These are phyloP conservation scores for Thecophora atra DNA, from an alignment of 2,888 invertebrate species.

Conservation along the genomic window DNA sequence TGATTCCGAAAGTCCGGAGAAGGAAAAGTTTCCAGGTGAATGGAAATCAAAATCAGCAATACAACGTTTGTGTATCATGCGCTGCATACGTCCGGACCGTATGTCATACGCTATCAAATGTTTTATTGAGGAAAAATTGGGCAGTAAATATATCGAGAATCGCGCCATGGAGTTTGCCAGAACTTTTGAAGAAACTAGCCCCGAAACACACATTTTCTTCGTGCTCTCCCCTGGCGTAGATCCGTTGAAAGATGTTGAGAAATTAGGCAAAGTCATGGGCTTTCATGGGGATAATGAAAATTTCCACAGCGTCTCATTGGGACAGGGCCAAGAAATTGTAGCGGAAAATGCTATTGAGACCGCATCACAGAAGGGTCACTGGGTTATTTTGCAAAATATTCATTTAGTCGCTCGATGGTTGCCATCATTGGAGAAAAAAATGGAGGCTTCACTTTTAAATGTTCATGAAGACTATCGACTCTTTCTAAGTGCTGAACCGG, in stretches of 20 bases:
- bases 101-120: slow-evolving; percentile 87
- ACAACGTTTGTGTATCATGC: slow-evolving; percentile 90
- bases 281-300: slow-evolving; percentile 82
- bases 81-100: slow-evolving; percentile 89
- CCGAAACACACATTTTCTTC: slow-evolving; percentile 90
- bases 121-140: slow-evolving; percentile 90
- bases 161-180: slow-evolving; percentile 83
- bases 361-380: slow-evolving; percentile 81
- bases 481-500: slow-evolving; percentile 90
- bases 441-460: slow-evolving; percentile 80
- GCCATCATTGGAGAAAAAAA: slow-evolving; percentile 86
- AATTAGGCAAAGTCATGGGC: slow-evolving; percentile 81
- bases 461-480: slow-evolving; percentile 75
- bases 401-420: slow-evolving; percentile 93
- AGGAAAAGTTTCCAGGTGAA: slow-evolving; percentile 93
- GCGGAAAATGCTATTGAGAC: slow-evolving; percentile 87
- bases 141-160: slow-evolving; percentile 82
- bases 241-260: slow-evolving; percentile 92
- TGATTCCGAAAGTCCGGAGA: slow-evolving; percentile 91
- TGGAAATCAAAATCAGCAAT: slow-evolving; percentile 91
- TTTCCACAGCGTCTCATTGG: slow-evolving; percentile 92
- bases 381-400: slow-evolving; percentile 94
- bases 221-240: slow-evolving; percentile 95
- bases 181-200: slow-evolving; percentile 86
- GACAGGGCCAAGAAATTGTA: slow-evolving; percentile 93